Conservation (phyloP, 2,888 invertebrate genomes). For the Ennomos fuscantarius region DNA sequence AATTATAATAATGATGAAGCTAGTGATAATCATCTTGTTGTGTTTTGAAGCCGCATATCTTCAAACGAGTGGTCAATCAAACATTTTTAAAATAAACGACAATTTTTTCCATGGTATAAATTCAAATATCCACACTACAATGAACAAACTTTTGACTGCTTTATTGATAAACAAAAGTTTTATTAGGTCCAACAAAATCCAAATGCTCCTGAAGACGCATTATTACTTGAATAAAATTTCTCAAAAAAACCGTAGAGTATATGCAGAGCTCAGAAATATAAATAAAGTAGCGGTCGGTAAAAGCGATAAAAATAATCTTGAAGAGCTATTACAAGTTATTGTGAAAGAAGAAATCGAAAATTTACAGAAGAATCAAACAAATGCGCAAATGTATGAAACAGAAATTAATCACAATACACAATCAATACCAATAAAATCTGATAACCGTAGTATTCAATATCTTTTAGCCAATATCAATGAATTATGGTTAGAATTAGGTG, state of each 20-base stretch:
- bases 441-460: slow-evolving; percentile 14
- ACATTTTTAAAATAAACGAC: slow-evolving; percentile 31
- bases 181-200: slow-evolving; percentile 34
- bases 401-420: slow-evolving; percentile 1
- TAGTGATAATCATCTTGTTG: slow-evolving; percentile 19
- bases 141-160: slow-evolving; percentile 49
- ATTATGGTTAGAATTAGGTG: slow-evolving; percentile 17
- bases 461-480: slow-evolving; percentile 20
- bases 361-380: slow-evolving; percentile 5
- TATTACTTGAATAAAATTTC: slow-evolving; percentile 46
- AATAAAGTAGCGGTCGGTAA: slow-evolving; percentile 22
- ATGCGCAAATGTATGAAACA: slow-evolving; percentile 13
- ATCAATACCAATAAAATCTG: too few relatives aligned
- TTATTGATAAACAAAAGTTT: slow-evolving; percentile 45
- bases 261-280: slow-evolving; percentile 37
- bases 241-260: slow-evolving; percentile 43
- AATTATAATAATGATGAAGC: slow-evolving; percentile 18
- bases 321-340: slow-evolving; percentile 36
- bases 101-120: slow-evolving; percentile 44
- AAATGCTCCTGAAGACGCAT: slow-evolving; percentile 47
- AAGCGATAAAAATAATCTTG: slow-evolving; percentile 29
- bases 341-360: slow-evolving; percentile 31
- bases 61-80: slow-evolving; percentile 22
- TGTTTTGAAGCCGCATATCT: slow-evolving; percentile 30
- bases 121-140: slow-evolving; percentile 40